Evolutionary conservation across 1,140 invertebrate species (phyloP).

Genomic region (Bombus vancouverensis): DNA sequence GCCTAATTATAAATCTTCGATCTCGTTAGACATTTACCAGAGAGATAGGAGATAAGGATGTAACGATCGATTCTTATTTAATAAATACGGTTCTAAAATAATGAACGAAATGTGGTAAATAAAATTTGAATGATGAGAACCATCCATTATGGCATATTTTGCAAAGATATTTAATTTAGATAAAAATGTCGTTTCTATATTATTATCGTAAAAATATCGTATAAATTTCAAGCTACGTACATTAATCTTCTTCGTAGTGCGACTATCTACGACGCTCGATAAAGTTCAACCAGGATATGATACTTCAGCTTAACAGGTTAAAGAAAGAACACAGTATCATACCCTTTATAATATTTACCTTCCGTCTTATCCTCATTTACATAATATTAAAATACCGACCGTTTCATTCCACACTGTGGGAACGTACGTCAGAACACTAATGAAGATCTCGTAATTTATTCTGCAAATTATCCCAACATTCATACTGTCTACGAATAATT

Average conservation of each 20-base stretch:
- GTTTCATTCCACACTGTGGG: background rate
- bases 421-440: background rate
- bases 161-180: background rate
- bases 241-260: background rate
- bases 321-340: background rate
- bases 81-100: background rate
- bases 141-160: background rate
- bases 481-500: background rate
- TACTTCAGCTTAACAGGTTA: background rate
- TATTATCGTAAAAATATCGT: too few species aligned
- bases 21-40: background rate
- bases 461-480: background rate
- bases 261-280: background rate
- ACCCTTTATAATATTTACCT: background rate
- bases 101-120: background rate
- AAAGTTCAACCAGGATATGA: background rate
- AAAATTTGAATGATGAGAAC: background rate
- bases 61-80: background rate
- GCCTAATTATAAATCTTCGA: background rate
- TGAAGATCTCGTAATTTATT: background rate
- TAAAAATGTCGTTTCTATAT: background rate
- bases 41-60: background rate
- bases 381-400: slow-evolving; percentile 2
- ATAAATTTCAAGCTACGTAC: background rate
- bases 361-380: background rate